Evolutionary conservation across 2,888 invertebrate genomes (phyloP).

Genomic region (Nasonia oneida): DNA sequence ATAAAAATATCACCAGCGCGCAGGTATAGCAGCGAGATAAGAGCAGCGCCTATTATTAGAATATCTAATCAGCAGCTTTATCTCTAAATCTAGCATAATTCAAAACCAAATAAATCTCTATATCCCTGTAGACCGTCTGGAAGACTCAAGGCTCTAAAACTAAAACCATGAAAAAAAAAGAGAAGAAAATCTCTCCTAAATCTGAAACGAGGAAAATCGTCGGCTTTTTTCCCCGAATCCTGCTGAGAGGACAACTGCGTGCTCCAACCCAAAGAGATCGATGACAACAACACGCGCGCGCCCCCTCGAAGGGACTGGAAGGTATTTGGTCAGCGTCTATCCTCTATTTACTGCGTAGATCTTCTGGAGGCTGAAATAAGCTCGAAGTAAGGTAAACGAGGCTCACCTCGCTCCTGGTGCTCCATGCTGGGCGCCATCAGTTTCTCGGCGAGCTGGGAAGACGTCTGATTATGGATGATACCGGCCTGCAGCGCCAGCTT

Average conservation of each 20-base stretch:
- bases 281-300: background rate
- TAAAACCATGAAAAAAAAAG: background rate
- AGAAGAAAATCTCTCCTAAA: background rate
- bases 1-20: background rate
- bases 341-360: background rate
- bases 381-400: background rate
- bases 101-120: background rate
- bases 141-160: background rate
- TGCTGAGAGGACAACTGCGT: too few relatives aligned
- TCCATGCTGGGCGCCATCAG: conserved; percentile 83
- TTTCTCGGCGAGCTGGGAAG: conserved; percentile 72
- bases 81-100: background rate
- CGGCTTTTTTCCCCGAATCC: background rate
- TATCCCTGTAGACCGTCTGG: too few relatives aligned
- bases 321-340: background rate
- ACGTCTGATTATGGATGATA: conserved; percentile 69
- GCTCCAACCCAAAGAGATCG: background rate
- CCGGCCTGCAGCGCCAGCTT: conserved; percentile 73
- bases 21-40: conserved; percentile 15
- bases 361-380: background rate
- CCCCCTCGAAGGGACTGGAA: background rate
- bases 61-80: background rate
- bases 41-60: conserved; percentile 25
- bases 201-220: background rate
- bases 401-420: conserved; percentile 68